phyloP scores from a whole-genome alignment of 2,797 vertebrate species.

The Botia almorhae region DNA sequence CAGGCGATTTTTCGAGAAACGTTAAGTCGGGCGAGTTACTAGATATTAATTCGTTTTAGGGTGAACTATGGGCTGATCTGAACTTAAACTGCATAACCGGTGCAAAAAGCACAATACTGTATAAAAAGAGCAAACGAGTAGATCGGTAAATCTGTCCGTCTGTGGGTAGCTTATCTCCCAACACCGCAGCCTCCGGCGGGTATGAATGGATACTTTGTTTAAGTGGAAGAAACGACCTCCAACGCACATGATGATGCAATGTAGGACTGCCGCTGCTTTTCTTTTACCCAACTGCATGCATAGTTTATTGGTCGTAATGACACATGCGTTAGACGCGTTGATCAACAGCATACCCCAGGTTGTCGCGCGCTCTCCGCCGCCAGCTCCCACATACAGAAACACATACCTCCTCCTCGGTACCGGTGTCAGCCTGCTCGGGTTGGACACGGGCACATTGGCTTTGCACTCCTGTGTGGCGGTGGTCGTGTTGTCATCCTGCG shows the following conservation, averaged over 20 bases:
- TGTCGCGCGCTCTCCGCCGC: conserved; percentile 55
- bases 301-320: neutral
- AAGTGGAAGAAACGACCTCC: conserved; percentile 7
- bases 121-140: neutral
- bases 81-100: neutral
- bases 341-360: conserved; percentile 37
- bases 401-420: conserved; percentile 80
- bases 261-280: neutral
- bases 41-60: no score
- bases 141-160: neutral
- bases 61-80: neutral
- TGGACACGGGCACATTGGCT: conserved; percentile 60
- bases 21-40: no score
- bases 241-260: neutral
- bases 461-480: conserved; percentile 73
- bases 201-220: conserved; percentile 65
- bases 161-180: neutral
- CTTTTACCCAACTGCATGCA: no score
- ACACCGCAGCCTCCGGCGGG: conserved; percentile 71
- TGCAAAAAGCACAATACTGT: neutral
- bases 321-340: neutral
- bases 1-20: no score
- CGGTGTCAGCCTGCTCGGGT: conserved; percentile 61
- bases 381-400: neutral
- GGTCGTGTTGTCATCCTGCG: conserved; percentile 50